Conservation (phyloP, 2,113 vertebrate genomes). For the Tenebrosternarchus preto region DNA sequence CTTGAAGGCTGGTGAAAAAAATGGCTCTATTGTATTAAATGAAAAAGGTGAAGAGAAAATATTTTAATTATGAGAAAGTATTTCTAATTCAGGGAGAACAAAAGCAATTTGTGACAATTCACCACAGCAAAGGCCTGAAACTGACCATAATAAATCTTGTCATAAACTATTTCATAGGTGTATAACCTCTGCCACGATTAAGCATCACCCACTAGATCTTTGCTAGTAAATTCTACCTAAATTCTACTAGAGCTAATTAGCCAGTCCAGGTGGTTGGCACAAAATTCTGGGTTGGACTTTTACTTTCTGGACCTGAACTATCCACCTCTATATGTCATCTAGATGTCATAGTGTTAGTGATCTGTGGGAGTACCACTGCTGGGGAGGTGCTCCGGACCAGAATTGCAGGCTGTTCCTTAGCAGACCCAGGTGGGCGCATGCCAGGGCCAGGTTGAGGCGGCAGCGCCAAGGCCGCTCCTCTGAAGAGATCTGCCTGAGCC, state of each 20-base stretch:
- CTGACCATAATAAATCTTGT: too few relatives aligned
- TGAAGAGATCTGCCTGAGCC: slow-evolving; percentile 70
- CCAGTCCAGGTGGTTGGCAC: too few relatives aligned
- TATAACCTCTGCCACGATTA: too few relatives aligned
- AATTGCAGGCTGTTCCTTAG: slow-evolving; percentile 72
- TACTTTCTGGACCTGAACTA: too few relatives aligned
- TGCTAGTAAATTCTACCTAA: too few relatives aligned
- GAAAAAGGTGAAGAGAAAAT: not conserved
- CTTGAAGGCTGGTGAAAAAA: not conserved
- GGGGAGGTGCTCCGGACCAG: slow-evolving; percentile 43
- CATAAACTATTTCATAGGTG: too few relatives aligned
- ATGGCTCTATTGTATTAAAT: not conserved
- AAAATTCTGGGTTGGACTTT: too few relatives aligned
- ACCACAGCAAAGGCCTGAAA: too few relatives aligned
- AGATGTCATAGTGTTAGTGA: not conserved
- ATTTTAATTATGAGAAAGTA: not conserved
- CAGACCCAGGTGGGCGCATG: slow-evolving; percentile 74
- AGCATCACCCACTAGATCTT: too few relatives aligned
- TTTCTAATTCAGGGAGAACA: too few relatives aligned
- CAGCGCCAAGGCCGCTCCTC: slow-evolving; percentile 85
- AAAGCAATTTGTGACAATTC: not conserved
- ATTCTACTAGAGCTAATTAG: too few relatives aligned
- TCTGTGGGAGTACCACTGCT: slow-evolving; percentile 58
- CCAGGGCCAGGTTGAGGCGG: slow-evolving; percentile 82
- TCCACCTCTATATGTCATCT: too few relatives aligned